Percentiles rank a stretch among this genome's conserved stretches.
These are phyloP conservation scores for Lissonota sp. DNA, from an alignment of 2,888 invertebrate genomes.

Conservation along the genomic window DNA sequence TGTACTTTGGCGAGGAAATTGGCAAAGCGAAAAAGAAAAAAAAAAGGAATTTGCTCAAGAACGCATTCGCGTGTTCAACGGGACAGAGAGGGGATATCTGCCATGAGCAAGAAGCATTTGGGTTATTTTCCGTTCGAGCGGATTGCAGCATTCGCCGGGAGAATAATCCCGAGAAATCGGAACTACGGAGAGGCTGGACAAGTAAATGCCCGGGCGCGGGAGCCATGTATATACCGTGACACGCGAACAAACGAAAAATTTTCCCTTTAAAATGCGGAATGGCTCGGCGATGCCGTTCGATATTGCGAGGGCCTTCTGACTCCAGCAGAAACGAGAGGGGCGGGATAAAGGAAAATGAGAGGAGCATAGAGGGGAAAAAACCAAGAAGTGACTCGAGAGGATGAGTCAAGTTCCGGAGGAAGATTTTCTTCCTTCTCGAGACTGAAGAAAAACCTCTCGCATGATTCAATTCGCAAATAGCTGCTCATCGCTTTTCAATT, in stretches of 20 bases:
- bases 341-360: conserved; percentile 10
- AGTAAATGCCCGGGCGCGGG: conserved; percentile 70
- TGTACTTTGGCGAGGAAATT: neutral
- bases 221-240: conserved; percentile 10
- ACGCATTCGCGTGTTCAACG: conserved; percentile 68
- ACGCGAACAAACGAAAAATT: conserved; percentile 80
- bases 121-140: conserved; percentile 83
- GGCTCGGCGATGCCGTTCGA: conserved; percentile 76
- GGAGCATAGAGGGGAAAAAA: conserved; percentile 28
- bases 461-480: conserved; percentile 78
- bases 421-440: conserved; percentile 63
- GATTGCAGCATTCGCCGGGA: conserved; percentile 77
- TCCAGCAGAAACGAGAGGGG: conserved; percentile 41
- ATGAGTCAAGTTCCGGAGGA: conserved; percentile 31
- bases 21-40: no score
- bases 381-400: conserved; percentile 56
- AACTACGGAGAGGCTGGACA: conserved; percentile 51
- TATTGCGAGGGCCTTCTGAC: conserved; percentile 67
- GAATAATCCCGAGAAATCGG: conserved; percentile 77
- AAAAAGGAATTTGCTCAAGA: conserved; percentile 60
- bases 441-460: conserved; percentile 70
- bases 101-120: conserved; percentile 80
- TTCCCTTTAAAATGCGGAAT: conserved; percentile 83
- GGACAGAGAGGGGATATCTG: conserved; percentile 75
- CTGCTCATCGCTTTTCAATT: conserved; percentile 62